Percentiles rank a stretch among this genome's conserved stretches.
Conservation (phyloP, 2,888 invertebrate genomes). For the Philonicus albiceps region DNA sequence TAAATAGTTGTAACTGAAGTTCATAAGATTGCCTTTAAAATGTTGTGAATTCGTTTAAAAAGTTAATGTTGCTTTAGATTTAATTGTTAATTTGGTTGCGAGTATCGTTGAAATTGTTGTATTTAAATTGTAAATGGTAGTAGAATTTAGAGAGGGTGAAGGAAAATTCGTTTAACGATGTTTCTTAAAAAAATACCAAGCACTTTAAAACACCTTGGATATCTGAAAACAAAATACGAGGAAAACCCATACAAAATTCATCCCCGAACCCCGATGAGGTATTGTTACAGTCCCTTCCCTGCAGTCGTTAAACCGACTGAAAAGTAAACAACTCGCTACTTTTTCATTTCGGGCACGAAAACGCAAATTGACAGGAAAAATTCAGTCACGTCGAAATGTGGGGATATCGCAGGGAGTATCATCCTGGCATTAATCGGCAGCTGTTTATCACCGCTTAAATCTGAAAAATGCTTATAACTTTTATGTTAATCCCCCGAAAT, state of each 20-base stretch:
- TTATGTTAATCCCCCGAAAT: not conserved
- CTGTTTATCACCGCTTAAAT: constrained; percentile 20
- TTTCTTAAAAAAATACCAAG: not conserved
- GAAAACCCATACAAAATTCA: not conserved
- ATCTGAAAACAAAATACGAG: not conserved
- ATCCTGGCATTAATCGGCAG: not conserved
- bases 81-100: too few relatives aligned
- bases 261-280: not conserved
- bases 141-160: too few relatives aligned
- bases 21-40: too few relatives aligned
- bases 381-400: not conserved
- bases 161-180: too few relatives aligned
- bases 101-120: too few relatives aligned
- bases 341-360: not conserved
- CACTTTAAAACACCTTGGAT: not conserved
- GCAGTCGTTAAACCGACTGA: not conserved
- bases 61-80: too few relatives aligned
- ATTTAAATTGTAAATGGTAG: too few relatives aligned
- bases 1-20: too few relatives aligned
- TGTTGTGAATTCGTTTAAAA: too few relatives aligned
- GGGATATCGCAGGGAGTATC: not conserved
- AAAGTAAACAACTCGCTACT: not conserved
- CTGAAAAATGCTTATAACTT: constrained; percentile 19
- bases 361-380: not conserved
- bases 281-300: not conserved